phyloP scores from a whole-genome alignment of 2,797 vertebrate species.

The Eremophila alpestris region DNA sequence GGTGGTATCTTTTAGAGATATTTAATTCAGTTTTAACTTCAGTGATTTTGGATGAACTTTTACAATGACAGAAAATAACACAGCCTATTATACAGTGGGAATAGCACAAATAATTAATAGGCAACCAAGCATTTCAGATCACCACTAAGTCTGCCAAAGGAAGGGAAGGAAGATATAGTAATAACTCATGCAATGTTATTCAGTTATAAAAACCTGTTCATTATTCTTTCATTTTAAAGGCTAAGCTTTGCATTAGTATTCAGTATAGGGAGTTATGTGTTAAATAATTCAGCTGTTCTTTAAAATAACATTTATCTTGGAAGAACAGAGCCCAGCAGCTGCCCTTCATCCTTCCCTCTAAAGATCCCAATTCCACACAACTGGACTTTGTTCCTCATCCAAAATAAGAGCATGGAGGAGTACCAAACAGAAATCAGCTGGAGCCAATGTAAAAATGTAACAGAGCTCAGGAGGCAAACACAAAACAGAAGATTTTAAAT shows the following conservation, averaged over 20 bases:
- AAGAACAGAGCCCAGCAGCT: neutral
- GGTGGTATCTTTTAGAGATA: neutral
- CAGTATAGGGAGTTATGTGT: neutral
- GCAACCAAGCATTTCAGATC: conserved; percentile 44
- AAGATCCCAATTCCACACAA: neutral
- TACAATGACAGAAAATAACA: conserved; percentile 26
- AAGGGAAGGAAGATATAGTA: neutral
- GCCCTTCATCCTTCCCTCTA: neutral
- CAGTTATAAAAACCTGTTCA: conserved; percentile 29
- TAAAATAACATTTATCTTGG: conserved; percentile 31
- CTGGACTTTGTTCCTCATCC: neutral
- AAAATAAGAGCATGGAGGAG: neutral
- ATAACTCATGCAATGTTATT: neutral
- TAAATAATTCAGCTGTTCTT: conserved; percentile 25
- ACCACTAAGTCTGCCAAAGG: conserved; percentile 4
- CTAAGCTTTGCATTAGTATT: conserved; percentile 20
- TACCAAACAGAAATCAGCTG: neutral
- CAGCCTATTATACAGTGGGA: conserved; percentile 16
- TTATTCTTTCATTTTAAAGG: conserved; percentile 12
- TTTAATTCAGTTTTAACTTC: conserved; percentile 9
- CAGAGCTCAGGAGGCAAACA: neutral
- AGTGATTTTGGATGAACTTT: conserved; percentile 33
- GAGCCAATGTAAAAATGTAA: neutral
- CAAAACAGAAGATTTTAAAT: neutral
- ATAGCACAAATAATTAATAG: conserved; percentile 54